Conservation (phyloP, 2,888 invertebrate genomes). For the Pollenia griseotomentosa region DNA sequence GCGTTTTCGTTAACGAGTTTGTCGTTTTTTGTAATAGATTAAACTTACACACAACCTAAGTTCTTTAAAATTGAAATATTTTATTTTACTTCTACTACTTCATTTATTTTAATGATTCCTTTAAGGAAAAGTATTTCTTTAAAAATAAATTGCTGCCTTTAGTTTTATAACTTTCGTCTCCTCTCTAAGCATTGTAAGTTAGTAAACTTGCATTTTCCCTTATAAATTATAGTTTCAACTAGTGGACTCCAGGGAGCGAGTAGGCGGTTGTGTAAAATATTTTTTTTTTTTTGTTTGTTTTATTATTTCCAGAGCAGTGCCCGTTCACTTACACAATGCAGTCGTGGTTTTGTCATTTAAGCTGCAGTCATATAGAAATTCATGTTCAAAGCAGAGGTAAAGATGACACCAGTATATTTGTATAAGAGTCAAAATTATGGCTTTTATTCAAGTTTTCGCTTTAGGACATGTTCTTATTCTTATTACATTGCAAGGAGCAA, state of each 20-base stretch:
- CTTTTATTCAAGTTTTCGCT: conserved; percentile 42
- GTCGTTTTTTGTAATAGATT: no score
- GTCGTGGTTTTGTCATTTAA: not conserved
- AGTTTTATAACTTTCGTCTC: not conserved
- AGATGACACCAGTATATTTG: not conserved
- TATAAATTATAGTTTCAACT: not conserved
- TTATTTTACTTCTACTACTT: no score
- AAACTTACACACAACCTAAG: no score
- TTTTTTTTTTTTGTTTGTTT: no score
- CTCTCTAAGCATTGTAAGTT: not conserved
- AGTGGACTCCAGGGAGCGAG: not conserved
- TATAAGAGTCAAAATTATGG: conserved; percentile 41
- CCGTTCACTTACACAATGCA: not conserved
- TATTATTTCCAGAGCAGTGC: no score
- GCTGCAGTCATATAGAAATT: not conserved
- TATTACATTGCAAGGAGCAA: conserved; percentile 8
- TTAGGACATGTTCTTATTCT: conserved; percentile 47
- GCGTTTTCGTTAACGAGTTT: no score
- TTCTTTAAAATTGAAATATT: no score
- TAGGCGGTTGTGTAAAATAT: not conserved
- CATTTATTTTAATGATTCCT: no score
- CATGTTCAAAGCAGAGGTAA: no score
- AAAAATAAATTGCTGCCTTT: not conserved
- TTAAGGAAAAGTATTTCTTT: not conserved
- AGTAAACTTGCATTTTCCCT: conserved; percentile 27